phyloP scores from a whole-genome alignment of 2,113 vertebrate species.

The Aramus guarauna region DNA sequence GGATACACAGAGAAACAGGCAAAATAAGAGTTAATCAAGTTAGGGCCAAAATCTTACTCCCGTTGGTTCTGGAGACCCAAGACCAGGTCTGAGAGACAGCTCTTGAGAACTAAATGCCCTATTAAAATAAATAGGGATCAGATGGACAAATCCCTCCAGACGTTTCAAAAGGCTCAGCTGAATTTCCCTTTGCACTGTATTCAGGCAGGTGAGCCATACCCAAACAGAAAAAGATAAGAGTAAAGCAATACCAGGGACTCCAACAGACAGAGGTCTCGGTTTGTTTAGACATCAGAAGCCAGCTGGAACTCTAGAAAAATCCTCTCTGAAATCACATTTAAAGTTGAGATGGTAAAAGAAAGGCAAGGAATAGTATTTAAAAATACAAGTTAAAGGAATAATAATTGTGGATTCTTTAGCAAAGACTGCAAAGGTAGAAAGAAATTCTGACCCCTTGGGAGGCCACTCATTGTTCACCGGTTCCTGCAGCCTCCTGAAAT shows the following conservation, averaged over 20 bases:
- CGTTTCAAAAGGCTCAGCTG: not conserved
- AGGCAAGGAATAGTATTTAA: not conserved
- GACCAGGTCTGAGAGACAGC: not conserved
- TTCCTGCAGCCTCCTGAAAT: not conserved
- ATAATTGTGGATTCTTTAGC: not conserved
- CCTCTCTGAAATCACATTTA: not conserved
- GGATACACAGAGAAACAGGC: not conserved
- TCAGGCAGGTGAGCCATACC: not conserved
- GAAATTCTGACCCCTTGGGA: slow-evolving; percentile 45
- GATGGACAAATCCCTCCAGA: not conserved
- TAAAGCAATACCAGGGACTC: not conserved
- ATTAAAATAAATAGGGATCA: not conserved
- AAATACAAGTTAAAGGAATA: not conserved
- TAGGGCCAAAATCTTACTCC: not conserved
- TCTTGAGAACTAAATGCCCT: not conserved
- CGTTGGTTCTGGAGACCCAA: not conserved
- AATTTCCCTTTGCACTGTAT: not conserved
- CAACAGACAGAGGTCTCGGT: not conserved
- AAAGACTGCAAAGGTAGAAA: not conserved
- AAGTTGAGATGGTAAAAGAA: not conserved
- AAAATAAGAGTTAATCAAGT: not conserved
- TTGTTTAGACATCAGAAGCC: not conserved
- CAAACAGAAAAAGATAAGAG: not conserved
- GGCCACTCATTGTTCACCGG: slow-evolving; percentile 65
- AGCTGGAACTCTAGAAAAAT: not conserved